Percentiles rank a stretch among this genome's conserved stretches.
Conservation (phyloP, 1,140 invertebrate genomes). For the Arctopsyche grandis region DNA sequence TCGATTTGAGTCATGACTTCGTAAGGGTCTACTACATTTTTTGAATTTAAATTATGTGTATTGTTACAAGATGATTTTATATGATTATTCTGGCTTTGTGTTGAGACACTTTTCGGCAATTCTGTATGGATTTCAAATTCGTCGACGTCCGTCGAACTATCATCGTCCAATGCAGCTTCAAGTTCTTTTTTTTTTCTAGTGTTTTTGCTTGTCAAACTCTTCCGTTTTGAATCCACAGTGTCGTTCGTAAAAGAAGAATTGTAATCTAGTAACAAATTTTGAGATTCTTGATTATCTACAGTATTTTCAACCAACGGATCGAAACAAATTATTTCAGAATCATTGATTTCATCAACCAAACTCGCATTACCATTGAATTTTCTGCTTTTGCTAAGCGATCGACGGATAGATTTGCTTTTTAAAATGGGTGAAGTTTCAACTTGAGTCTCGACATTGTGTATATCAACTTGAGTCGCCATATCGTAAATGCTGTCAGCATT, state of each 20-base stretch:
- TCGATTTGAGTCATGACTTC: too few species aligned
- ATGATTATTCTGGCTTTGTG: too few species aligned
- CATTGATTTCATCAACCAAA: not conserved
- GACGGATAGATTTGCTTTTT: too few species aligned
- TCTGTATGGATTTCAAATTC: not conserved
- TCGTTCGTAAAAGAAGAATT: not conserved
- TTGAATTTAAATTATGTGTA: too few species aligned
- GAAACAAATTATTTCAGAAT: not conserved
- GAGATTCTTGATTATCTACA: not conserved
- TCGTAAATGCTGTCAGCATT: not conserved
- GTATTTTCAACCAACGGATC: not conserved
- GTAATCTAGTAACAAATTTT: constrained; percentile 13
- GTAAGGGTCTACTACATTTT: too few species aligned
- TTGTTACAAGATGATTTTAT: too few species aligned
- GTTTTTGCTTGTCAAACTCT: not conserved
- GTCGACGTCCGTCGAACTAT: constrained; percentile 4
- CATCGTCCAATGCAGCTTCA: not conserved
- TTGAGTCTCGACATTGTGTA: not conserved
- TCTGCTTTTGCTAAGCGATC: too few species aligned
- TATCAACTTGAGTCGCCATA: not conserved
- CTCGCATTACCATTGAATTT: too few species aligned
- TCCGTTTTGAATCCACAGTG: not conserved
- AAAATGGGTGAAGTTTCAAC: too few species aligned
- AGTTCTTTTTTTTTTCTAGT: not conserved
- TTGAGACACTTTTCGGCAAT: too few species aligned